These are phyloP conservation scores for Zaprionus gabonicus DNA, from an alignment of 1,140 invertebrate genomes.

Conservation along the genomic window DNA sequence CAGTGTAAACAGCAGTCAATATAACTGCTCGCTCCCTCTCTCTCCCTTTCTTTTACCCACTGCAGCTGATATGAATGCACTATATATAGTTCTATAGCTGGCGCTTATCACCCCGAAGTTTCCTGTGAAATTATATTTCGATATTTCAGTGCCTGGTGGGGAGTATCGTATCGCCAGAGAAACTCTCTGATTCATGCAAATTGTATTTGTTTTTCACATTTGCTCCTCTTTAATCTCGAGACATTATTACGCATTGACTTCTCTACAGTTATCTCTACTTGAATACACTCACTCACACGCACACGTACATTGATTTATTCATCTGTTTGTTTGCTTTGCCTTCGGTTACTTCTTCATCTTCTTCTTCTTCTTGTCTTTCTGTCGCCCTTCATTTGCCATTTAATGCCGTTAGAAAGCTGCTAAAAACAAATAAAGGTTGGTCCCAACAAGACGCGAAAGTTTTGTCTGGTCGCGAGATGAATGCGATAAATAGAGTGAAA, in stretches of 20 bases:
- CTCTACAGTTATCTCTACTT: slow-evolving; percentile 12
- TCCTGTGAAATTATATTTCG: slow-evolving; percentile 36
- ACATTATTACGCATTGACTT: slow-evolving; percentile 25
- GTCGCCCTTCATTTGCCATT: slow-evolving; percentile 69
- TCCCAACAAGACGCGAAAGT: slow-evolving; percentile 45
- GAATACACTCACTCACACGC: neutral
- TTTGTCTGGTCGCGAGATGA: slow-evolving; percentile 25
- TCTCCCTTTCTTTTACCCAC: neutral
- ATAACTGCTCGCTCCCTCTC: neutral
- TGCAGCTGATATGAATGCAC: slow-evolving; percentile 12
- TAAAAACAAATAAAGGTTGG: slow-evolving; percentile 78
- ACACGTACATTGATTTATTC: slow-evolving; percentile 31
- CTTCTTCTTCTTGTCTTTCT: slow-evolving; percentile 3
- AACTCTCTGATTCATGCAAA: slow-evolving; percentile 48
- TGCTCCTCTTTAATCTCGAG: slow-evolving; percentile 34
- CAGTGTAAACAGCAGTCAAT: neutral
- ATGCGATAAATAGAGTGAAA: neutral
- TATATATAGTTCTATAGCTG: neutral
- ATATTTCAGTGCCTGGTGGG: neutral
- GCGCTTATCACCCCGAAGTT: slow-evolving; percentile 42
- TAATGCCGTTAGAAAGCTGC: slow-evolving; percentile 71
- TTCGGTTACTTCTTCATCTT: neutral
- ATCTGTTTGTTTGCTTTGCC: slow-evolving; percentile 33
- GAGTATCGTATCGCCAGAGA: slow-evolving; percentile 13
- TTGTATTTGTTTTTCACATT: slow-evolving; percentile 52